A percentile compares a stretch with the other conserved stretches of the same genome.
Conservation (phyloP, 2,113 vertebrate genomes). For the Proteles cristata region DNA sequence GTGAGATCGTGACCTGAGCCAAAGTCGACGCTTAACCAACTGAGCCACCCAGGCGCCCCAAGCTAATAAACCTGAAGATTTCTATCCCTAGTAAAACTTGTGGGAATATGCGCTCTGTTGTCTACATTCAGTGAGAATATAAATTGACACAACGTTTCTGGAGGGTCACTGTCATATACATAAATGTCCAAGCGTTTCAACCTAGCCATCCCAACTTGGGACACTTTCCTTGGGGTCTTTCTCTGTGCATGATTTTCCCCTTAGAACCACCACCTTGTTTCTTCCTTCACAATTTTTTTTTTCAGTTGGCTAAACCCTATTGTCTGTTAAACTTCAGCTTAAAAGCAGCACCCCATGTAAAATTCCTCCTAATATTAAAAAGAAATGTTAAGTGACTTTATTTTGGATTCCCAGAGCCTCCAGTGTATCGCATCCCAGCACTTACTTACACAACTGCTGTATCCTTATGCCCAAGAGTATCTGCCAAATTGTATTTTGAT, state of each 20-base stretch:
- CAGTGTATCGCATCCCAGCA: background rate
- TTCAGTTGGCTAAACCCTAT: background rate
- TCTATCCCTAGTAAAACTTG: background rate
- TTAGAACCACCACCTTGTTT: background rate
- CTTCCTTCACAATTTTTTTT: background rate
- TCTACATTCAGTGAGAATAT: background rate
- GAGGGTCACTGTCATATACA: background rate
- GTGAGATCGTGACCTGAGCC: too few species aligned
- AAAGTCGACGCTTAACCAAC: too few species aligned
- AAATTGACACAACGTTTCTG: background rate
- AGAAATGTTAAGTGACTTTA: background rate
- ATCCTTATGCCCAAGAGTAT: background rate
- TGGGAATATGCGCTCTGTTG: background rate
- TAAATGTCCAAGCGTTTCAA: background rate
- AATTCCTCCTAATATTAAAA: background rate
- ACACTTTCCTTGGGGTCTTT: background rate
- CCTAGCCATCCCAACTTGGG: background rate
- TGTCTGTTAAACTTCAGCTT: background rate
- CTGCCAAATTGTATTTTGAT: background rate
- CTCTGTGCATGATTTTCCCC: background rate
- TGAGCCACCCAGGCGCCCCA: too few species aligned
- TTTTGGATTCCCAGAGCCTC: background rate
- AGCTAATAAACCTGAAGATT: background rate
- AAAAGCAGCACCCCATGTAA: background rate
- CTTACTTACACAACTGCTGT: background rate